Conservation (phyloP, 2,797 vertebrate species). For the Tragelaphus eurycerus region DNA sequence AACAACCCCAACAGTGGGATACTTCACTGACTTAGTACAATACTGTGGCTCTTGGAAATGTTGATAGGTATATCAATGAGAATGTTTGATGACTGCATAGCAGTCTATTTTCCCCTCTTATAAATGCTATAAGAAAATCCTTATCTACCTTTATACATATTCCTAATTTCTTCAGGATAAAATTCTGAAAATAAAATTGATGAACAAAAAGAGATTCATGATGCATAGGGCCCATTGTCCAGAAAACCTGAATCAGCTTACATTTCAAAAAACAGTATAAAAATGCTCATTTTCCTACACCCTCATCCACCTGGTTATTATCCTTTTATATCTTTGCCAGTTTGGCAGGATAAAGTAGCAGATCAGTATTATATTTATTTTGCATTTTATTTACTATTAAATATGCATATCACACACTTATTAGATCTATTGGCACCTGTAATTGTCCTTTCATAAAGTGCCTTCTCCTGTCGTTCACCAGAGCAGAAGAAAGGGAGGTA, state of each 20-base stretch:
- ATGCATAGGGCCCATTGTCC: background rate
- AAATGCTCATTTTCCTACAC: background rate
- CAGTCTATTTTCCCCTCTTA: background rate
- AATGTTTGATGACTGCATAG: background rate
- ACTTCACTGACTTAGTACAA: background rate
- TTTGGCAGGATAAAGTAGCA: background rate
- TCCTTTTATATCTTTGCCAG: background rate
- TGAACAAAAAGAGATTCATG: background rate
- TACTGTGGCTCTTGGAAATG: background rate
- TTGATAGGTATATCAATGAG: background rate
- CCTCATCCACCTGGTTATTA: background rate
- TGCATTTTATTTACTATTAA: background rate
- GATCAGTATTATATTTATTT: background rate
- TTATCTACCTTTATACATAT: background rate
- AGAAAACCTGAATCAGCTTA: background rate
- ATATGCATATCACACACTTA: background rate
- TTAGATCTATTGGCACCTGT: background rate
- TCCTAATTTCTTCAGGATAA: background rate
- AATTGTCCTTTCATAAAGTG: background rate
- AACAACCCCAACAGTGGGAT: background rate
- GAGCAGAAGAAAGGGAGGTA: background rate
- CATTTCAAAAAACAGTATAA: background rate
- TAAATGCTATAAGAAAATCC: background rate
- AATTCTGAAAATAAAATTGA: background rate
- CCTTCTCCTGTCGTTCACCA: background rate